Base-by-base conservation (phyloP, 2,888 invertebrate species). In the Mesorhabditis sp. region DNA sequence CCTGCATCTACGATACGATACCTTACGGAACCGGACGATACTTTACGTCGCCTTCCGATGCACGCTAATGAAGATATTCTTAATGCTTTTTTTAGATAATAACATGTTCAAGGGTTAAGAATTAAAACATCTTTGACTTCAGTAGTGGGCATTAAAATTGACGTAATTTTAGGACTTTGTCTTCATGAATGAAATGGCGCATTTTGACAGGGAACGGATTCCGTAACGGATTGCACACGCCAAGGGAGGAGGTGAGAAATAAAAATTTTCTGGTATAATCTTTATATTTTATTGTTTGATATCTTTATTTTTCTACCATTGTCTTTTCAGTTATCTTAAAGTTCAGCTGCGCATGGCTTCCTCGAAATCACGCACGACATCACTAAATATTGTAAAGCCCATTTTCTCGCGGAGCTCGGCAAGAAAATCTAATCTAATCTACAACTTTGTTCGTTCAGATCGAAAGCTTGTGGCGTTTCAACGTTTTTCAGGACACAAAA, bases 181-280 rank as follows among this genome's bases (percentile, higher is more conserved):
- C 72, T 88, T 86, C 76, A 81, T 87, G 66, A 89, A 89, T 82
- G 88, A 89, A 80, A 87, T 89, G 87, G 87, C 88, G 4, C 88
- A 93, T 80, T 95, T 95, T 86, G 91, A 91, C 86, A 89, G 94
- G 62, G 96, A 97, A 86, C 90, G 95, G 70, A 95, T 96, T 80
- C 95, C 95, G 0, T 67, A 70, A 61, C 62, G 70, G 43, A 67
- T 70, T 41, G 76, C 94, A 2, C 95, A 95, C 87, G 95, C 95
- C 0, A 96, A 96, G 87, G 96, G 95, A 74, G 80, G 67, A 3
- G 80, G 80, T 70, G 58, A 64, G 7, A 50, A 10, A 43, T 5
- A 45, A 5, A n/a, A 6, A 28, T 28, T 28, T 28, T 28, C 28
- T 28, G 28, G 15, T 7, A 6, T 6, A 28, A 28, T 7, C 58